These are phyloP conservation scores for Callorhinus ursinus DNA, from an alignment of 2,113 vertebrate genomes.

Conservation along the genomic window DNA sequence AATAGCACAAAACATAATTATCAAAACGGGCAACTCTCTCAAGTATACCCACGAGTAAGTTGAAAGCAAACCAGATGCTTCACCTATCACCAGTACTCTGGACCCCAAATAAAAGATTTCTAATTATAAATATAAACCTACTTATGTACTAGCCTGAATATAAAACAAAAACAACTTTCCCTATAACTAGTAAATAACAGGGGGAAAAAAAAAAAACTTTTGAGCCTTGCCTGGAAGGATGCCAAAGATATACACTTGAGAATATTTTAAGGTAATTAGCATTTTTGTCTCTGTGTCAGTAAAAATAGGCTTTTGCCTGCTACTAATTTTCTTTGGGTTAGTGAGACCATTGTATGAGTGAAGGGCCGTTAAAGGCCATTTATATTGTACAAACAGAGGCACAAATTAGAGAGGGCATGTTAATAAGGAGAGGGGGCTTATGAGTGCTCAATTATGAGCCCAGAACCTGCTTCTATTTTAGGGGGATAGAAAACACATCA, in stretches of 20 bases:
- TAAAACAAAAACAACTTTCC: slow-evolving; percentile 60
- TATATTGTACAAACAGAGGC: slow-evolving; percentile 81
- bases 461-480: slow-evolving; percentile 81
- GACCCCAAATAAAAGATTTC: slow-evolving; percentile 35
- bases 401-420: slow-evolving; percentile 77
- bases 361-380: slow-evolving; percentile 78
- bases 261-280: slow-evolving; percentile 83
- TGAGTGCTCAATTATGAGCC: slow-evolving; percentile 78
- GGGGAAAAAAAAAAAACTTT: slow-evolving; percentile 8
- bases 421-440: slow-evolving; percentile 78
- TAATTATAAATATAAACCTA: slow-evolving; percentile 49
- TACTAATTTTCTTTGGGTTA: slow-evolving; percentile 83
- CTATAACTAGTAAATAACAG: slow-evolving; percentile 59
- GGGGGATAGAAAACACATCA: slow-evolving; percentile 82
- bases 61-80: slow-evolving; percentile 26
- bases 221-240: slow-evolving; percentile 73
- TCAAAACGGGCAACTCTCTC: slow-evolving; percentile 21
- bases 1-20: slow-evolving; percentile 7
- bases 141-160: background rate
- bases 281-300: slow-evolving; percentile 83
- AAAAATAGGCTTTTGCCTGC: slow-evolving; percentile 81
- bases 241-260: slow-evolving; percentile 80
- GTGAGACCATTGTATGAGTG: slow-evolving; percentile 79
- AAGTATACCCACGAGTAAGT: background rate
- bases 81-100: background rate